phyloP scores from a whole-genome alignment of 2,888 invertebrate genomes.

The Malacosoma neustria region DNA sequence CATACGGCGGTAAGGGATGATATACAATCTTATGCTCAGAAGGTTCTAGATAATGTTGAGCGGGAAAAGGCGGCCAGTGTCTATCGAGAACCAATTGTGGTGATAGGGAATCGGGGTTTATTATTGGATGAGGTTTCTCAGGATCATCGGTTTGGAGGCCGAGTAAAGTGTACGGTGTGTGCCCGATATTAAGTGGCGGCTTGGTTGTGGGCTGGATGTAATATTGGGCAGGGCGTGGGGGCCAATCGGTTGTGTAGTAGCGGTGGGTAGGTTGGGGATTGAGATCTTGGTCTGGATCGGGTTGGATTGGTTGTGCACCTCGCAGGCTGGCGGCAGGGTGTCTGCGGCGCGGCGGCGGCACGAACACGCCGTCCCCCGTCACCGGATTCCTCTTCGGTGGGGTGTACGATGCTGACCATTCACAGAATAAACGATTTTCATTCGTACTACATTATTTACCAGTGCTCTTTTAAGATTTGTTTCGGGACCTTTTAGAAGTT shows the following conservation, averaged over 20 bases:
- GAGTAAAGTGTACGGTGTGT: slow-evolving; percentile 55
- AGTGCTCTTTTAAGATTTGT: slow-evolving; percentile 15
- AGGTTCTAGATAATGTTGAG: slow-evolving; percentile 59
- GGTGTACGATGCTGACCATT: slow-evolving; percentile 63
- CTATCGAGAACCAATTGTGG: slow-evolving; percentile 52
- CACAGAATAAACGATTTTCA: slow-evolving; percentile 66
- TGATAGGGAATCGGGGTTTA: slow-evolving; percentile 51
- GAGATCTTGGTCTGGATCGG: slow-evolving; percentile 32
- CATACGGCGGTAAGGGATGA: slow-evolving; percentile 54
- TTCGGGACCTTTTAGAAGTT: too few species aligned
- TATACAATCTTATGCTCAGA: slow-evolving; percentile 42
- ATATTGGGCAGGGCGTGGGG: slow-evolving; percentile 56
- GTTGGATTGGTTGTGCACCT: slow-evolving; percentile 60
- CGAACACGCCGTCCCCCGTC: slow-evolving; percentile 76
- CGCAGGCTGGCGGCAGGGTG: slow-evolving; percentile 62
- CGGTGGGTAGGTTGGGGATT: slow-evolving; percentile 57
- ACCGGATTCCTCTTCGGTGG: slow-evolving; percentile 78
- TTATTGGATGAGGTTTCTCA: slow-evolving; percentile 38
- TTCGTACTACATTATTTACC: slow-evolving; percentile 33
- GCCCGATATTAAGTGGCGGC: slow-evolving; percentile 31
- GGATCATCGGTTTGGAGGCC: slow-evolving; percentile 57
- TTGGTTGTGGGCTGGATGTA: slow-evolving; percentile 55
- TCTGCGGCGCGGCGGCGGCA: slow-evolving; percentile 68
- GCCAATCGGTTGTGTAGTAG: slow-evolving; percentile 54
- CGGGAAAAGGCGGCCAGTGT: slow-evolving; percentile 65